phyloP scores from a whole-genome alignment of 2,888 invertebrate genomes.

The Chalcis sispes region DNA sequence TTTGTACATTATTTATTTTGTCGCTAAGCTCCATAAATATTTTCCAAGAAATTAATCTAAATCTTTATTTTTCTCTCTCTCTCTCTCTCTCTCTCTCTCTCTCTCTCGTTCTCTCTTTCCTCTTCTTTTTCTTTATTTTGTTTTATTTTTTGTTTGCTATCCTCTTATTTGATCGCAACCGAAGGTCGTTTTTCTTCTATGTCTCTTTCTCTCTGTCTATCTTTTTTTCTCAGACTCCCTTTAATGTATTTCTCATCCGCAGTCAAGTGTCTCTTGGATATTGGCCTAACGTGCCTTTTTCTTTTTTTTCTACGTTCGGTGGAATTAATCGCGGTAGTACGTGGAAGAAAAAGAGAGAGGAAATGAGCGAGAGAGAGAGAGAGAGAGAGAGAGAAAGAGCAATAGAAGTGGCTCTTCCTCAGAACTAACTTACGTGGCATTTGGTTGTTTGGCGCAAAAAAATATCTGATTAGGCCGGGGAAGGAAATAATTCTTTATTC shows the following conservation, averaged over 20 bases:
- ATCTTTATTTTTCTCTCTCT: not conserved
- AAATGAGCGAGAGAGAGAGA: too few relatives aligned
- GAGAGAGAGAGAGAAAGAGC: too few relatives aligned
- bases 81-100: too few relatives aligned
- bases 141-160: not conserved
- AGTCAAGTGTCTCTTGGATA: slow-evolving; percentile 27
- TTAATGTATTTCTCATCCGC: slow-evolving; percentile 32
- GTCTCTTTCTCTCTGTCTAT: not conserved
- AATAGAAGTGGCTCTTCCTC: too few relatives aligned
- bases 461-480: too few relatives aligned
- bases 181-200: not conserved
- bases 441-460: too few relatives aligned
- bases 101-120: too few relatives aligned
- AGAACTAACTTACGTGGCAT: too few relatives aligned
- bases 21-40: not conserved
- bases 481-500: too few relatives aligned
- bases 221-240: not conserved
- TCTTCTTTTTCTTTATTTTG: not conserved
- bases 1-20: not conserved
- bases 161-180: slow-evolving; percentile 16
- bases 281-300: slow-evolving; percentile 26
- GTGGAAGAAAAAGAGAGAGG: not conserved
- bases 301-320: slow-evolving; percentile 9
- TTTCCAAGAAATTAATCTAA: not conserved
- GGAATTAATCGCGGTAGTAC: not conserved